These are phyloP conservation scores for Strix aluco DNA, from an alignment of 2,113 vertebrate genomes.

Conservation along the genomic window DNA sequence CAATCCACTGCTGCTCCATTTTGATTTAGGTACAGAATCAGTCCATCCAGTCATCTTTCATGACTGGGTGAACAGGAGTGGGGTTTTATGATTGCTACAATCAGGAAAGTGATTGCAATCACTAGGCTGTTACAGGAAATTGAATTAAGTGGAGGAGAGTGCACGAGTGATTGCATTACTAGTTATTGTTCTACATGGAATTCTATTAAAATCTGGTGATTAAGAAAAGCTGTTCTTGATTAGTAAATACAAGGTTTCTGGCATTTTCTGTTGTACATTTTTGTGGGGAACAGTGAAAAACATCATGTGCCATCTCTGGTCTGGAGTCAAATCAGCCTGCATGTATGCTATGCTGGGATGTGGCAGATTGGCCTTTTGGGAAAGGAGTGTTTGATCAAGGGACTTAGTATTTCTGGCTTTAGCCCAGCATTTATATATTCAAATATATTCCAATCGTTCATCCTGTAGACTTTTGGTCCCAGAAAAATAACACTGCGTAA, in stretches of 20 bases:
- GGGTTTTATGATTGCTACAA: not conserved
- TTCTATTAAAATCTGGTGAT: not conserved
- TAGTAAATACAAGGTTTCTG: not conserved
- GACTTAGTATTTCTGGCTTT: not conserved
- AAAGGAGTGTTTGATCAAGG: not conserved
- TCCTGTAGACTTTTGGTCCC: not conserved
- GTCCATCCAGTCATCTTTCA: not conserved
- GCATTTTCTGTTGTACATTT: not conserved
- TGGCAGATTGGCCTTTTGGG: not conserved
- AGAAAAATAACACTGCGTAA: not conserved
- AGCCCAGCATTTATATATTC: not conserved
- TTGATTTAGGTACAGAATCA: not conserved
- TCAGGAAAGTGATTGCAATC: conserved; percentile 34
- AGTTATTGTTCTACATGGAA: not conserved
- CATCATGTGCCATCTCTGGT: not conserved
- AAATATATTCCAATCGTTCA: not conserved
- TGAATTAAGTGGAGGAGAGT: conserved; percentile 13
- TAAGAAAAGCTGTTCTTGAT: conserved; percentile 30
- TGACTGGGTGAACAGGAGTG: not conserved
- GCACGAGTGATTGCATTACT: not conserved
- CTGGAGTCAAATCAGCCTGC: not conserved
- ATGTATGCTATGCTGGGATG: not conserved
- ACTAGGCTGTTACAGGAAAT: not conserved
- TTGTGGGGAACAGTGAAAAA: not conserved
- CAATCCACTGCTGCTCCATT: not conserved